Percentiles rank a stretch among this genome's conserved stretches.
phyloP scores from a whole-genome alignment of 2,797 vertebrate species.

The Crocidura indochinensis region DNA sequence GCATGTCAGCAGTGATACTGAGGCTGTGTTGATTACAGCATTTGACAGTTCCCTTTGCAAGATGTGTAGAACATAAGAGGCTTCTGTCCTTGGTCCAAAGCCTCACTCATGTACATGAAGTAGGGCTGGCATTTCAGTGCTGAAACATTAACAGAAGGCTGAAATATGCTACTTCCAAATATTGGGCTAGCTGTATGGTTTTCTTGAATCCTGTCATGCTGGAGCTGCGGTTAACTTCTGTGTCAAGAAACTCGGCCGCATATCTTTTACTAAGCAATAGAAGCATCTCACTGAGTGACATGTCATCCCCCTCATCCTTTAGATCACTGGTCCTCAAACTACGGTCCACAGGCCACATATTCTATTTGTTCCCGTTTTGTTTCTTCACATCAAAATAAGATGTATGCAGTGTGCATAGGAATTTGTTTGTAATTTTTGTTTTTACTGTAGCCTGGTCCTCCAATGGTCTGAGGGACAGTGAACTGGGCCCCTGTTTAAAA shows the following conservation, averaged over 20 bases:
- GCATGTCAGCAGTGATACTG: slow-evolving; percentile 50
- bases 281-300: background rate
- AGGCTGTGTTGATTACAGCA: slow-evolving; percentile 74
- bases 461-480: no score
- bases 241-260: slow-evolving; percentile 34
- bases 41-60: slow-evolving; percentile 79
- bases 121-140: slow-evolving; percentile 65
- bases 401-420: no score
- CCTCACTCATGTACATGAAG: slow-evolving; percentile 65
- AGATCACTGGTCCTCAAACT: no score
- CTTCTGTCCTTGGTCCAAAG: slow-evolving; percentile 76
- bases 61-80: slow-evolving; percentile 79
- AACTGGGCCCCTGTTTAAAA: no score
- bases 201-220: slow-evolving; percentile 28
- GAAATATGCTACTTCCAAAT: slow-evolving; percentile 75
- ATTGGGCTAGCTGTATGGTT: slow-evolving; percentile 60
- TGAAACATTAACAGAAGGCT: slow-evolving; percentile 80
- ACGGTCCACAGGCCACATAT: no score
- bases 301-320: slow-evolving; percentile 6
- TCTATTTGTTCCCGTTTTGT: no score
- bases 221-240: slow-evolving; percentile 45
- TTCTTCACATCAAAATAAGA: no score
- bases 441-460: no score
- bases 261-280: slow-evolving; percentile 51
- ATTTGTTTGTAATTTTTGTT: no score